Evolutionary conservation across 2,888 invertebrate genomes (phyloP), one percentile per base, ranked within the genome.

Genomic region (Andrena flavipes): DNA sequence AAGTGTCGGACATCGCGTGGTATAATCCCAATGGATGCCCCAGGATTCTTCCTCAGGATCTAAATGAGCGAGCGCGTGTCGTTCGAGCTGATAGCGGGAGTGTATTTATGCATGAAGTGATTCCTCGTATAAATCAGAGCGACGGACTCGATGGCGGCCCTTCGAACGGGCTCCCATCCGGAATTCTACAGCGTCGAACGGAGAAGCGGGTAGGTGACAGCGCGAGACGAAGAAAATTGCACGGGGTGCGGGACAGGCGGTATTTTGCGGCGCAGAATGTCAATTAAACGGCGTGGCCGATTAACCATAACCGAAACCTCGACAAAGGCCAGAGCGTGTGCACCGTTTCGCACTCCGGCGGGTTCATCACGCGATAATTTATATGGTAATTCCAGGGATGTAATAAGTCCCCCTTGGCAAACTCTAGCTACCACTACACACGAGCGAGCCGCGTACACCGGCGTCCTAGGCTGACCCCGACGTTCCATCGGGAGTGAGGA

Each of bases 291-390:
- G 86, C 85, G 84, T 86, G 88, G 85, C 88, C 91, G 91, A 92
- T 92, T 92, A 91, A 91, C 90, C 89, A 88, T 88, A 90, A 90
- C 91, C 88, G 87, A 91, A 92, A 92, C 91, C 91, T 91, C 92
- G 90, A 92, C 92, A 92, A 92, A 92, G 92, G 91, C 87, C 78
- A 59, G 60, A 82, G 85, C 85, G 87, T 84, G 87, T 84, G 87
- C 87, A 84, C 85, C 83, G 88, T 88, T 88, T 88, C 88, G 85
- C 88, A 89, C 88, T 91, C 88, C 86, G 88, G 84, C 87, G 87
- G 88, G 89, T 92, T 91, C 92, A 92, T 92, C 92, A 91, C 90
- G 90, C 90, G 92, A 92, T 92, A 92, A 92, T 92, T 92, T 92
- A 92, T 92, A 92, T 92, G 92, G 92, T 92, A 92, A 92, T 92